Percentiles rank a stretch among this genome's conserved stretches.
phyloP scores from a whole-genome alignment of 2,113 vertebrate species.

The Myotis lucifugus region DNA sequence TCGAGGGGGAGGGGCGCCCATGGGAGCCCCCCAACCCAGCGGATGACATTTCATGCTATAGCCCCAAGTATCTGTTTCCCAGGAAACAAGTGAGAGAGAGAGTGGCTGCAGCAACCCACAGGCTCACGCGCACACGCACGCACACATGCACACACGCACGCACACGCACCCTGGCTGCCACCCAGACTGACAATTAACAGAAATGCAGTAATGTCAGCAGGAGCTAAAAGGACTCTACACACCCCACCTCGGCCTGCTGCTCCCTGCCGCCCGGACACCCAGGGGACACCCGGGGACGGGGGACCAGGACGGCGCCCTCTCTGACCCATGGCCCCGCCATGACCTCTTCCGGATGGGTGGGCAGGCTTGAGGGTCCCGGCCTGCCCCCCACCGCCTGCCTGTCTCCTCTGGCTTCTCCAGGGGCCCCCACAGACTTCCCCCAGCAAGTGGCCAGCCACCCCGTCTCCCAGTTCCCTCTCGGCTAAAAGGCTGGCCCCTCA shows the following conservation, averaged over 20 bases:
- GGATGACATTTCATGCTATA: constrained; percentile 72
- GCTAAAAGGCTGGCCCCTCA: accelerated
- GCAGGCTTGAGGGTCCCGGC: neutral
- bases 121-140: neutral
- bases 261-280: neutral
- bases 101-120: neutral
- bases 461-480: no score
- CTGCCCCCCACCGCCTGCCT: neutral
- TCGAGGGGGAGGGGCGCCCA: neutral
- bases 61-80: constrained; percentile 81
- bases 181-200: constrained; percentile 71
- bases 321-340: accelerated
- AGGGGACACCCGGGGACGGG: accelerated
- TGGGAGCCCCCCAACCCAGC: neutral
- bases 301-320: accelerated
- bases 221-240: constrained; percentile 76
- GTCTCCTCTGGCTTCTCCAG: neutral
- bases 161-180: constrained; percentile 55
- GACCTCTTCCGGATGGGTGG: neutral
- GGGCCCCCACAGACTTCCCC: neutral
- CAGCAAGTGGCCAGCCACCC: accelerated
- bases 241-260: neutral
- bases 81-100: constrained; percentile 80
- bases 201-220: constrained; percentile 80
- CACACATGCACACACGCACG: neutral